phyloP scores from a whole-genome alignment of 37 sponge, comb jelly and placozoan genomes.

The Beroe forskalii region DNA sequence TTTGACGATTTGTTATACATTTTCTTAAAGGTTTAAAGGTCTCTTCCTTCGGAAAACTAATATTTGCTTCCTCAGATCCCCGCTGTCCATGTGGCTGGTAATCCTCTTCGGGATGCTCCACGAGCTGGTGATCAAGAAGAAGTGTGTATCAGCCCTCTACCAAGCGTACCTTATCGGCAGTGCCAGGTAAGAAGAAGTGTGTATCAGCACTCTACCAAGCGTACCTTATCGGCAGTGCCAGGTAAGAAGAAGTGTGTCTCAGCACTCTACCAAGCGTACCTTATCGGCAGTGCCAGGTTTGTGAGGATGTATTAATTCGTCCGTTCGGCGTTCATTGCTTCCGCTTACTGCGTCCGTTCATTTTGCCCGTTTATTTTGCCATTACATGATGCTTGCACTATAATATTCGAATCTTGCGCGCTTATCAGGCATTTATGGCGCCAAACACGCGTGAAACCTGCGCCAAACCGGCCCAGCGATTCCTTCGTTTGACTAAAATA shows the following conservation, averaged over 20 bases:
- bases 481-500: too few relatives aligned
- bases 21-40: too few relatives aligned
- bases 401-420: too few relatives aligned
- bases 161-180: conserved; percentile 32
- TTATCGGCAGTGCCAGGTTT: conserved; percentile 42
- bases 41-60: too few relatives aligned
- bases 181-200: conserved; percentile 59
- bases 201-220: conserved; percentile 28
- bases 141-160: conserved; percentile 18
- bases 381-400: too few relatives aligned
- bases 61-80: conserved; percentile 5
- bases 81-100: conserved; percentile 34
- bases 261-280: conserved; percentile 24
- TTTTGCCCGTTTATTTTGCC: too few relatives aligned
- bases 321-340: too few relatives aligned
- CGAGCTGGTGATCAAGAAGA: conserved; percentile 47
- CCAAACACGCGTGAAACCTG: too few relatives aligned
- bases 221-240: conserved; percentile 23
- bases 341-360: too few relatives aligned
- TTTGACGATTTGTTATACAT: too few relatives aligned
- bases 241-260: conserved; percentile 46
- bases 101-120: conserved; percentile 18
- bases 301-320: not conserved
- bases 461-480: too few relatives aligned
- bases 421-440: too few relatives aligned